Percentiles rank a stretch among this genome's conserved stretches.
Conservation (phyloP, 2,113 vertebrate species). For the Rostratula benghalensis region DNA sequence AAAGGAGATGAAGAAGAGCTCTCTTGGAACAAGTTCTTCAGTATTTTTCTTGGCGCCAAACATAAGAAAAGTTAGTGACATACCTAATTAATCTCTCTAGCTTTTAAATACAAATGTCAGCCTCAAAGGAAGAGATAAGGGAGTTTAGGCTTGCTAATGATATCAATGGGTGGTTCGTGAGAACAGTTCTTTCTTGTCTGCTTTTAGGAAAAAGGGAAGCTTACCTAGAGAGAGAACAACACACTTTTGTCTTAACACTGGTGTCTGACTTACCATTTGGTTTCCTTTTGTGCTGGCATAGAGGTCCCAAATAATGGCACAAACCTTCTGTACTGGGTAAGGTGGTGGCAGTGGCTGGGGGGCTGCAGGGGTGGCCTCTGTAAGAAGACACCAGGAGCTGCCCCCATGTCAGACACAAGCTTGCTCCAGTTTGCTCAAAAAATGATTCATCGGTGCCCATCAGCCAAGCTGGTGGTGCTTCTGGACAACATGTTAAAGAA, state of each 20-base stretch:
- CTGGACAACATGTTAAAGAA: neutral
- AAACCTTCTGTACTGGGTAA: neutral
- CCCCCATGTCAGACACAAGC: neutral
- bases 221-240: neutral
- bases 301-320: neutral
- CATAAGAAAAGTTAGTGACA: neutral
- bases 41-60: neutral
- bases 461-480: neutral
- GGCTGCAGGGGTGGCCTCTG: neutral
- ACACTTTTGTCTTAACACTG: rapidly evolving
- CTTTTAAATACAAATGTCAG: neutral
- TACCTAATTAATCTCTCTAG: neutral
- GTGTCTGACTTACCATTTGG: neutral
- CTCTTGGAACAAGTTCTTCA: neutral
- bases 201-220: neutral
- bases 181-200: neutral
- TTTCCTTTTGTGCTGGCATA: neutral
- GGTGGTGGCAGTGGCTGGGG: neutral
- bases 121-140: neutral
- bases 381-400: neutral
- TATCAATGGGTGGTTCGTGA: neutral
- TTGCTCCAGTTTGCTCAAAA: neutral
- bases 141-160: neutral
- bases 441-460: rapidly evolving
- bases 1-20: neutral